These are phyloP conservation scores for Alfaro cultratus DNA, from an alignment of 2,797 vertebrate genomes.

Conservation along the genomic window DNA sequence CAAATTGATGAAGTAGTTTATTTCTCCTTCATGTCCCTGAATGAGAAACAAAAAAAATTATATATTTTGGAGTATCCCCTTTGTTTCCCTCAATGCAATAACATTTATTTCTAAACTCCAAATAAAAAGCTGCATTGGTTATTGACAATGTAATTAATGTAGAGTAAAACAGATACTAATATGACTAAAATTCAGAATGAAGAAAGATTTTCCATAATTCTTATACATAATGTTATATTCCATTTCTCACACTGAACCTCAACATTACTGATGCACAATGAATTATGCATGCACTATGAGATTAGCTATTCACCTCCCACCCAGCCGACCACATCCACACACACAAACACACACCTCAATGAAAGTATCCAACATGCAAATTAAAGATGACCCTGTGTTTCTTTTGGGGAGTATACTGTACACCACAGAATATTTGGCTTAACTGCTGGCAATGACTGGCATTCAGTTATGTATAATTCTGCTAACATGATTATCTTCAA, in stretches of 20 bases:
- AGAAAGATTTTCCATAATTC: not conserved
- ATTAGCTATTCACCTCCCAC: conserved; percentile 1
- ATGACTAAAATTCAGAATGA: not conserved
- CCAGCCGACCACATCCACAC: not conserved
- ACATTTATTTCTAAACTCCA: not conserved
- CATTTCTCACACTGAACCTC: not conserved
- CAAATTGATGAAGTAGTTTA: not conserved
- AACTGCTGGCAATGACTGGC: conserved; percentile 16
- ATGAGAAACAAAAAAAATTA: not conserved
- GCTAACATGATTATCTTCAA: conserved; percentile 6
- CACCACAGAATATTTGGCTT: not conserved
- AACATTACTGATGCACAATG: conserved; percentile 14
- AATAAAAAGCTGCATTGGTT: not conserved
- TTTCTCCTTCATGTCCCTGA: not conserved
- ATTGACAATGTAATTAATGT: not conserved
- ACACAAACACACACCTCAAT: conserved; percentile 14
- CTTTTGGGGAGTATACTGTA: conserved; percentile 13
- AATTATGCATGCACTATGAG: conserved; percentile 42
- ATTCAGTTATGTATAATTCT: conserved; percentile 12
- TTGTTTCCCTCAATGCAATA: not conserved
- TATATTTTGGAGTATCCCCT: not conserved
- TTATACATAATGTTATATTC: conserved; percentile 2
- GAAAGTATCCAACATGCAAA: conserved; percentile 39
- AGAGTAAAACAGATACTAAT: not conserved
- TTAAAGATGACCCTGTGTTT: conserved; percentile 38